These are phyloP conservation scores for Salpingus planirostris DNA, from an alignment of 2,888 invertebrate species.

Conservation along the genomic window DNA sequence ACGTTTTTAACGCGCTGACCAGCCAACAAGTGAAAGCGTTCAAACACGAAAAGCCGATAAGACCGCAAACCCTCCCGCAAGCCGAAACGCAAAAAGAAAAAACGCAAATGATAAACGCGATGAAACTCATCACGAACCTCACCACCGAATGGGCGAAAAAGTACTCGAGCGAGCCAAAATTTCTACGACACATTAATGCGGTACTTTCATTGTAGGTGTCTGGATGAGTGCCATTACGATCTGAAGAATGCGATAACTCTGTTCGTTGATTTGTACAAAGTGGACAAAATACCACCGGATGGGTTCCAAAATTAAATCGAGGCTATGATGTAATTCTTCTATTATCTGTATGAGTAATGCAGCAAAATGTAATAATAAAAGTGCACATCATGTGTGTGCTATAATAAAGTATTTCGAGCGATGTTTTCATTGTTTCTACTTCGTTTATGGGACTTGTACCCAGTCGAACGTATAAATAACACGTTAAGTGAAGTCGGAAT, in stretches of 20 bases:
- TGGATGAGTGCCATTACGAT: conserved; percentile 57
- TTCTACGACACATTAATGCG: too few relatives aligned
- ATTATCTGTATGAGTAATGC: too few relatives aligned
- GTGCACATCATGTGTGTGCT: too few relatives aligned
- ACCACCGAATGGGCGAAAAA: conserved; percentile 34
- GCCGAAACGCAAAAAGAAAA: conserved; percentile 26
- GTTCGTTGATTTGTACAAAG: conserved; percentile 40
- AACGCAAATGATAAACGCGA: conserved; percentile 24
- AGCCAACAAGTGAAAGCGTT: conserved; percentile 27
- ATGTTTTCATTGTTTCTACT: too few relatives aligned
- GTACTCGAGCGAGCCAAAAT: conserved; percentile 22
- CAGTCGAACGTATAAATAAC: too few relatives aligned
- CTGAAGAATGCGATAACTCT: conserved; percentile 44
- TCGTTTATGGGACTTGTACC: too few relatives aligned
- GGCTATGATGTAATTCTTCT: too few relatives aligned
- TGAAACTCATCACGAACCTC: conserved; percentile 29
- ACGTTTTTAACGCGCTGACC: conserved; percentile 45
- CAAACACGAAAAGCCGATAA: conserved; percentile 19
- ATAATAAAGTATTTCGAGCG: too few relatives aligned
- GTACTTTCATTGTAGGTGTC: conserved; percentile 47
- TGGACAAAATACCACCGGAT: conserved; percentile 33
- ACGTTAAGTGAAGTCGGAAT: too few relatives aligned
- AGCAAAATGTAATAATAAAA: too few relatives aligned
- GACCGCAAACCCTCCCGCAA: conserved; percentile 14
- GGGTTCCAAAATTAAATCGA: conserved; percentile 11